A percentile compares a stretch with the other conserved stretches of the same genome.
These are phyloP conservation scores for Diadegma fenestrale DNA, from an alignment of 2,888 invertebrate species.

Conservation along the genomic window DNA sequence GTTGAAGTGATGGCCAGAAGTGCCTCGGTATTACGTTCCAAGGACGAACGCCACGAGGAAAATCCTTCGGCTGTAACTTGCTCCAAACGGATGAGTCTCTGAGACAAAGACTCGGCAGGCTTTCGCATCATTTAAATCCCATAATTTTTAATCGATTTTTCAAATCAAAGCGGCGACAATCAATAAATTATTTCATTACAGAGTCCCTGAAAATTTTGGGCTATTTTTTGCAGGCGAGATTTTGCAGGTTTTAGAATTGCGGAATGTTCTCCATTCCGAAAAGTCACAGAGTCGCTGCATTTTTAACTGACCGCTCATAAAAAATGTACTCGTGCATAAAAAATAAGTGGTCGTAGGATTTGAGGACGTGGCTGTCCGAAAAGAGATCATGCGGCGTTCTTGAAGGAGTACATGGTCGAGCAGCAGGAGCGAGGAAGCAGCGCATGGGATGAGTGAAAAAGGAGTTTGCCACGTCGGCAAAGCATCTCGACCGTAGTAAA, in stretches of 20 bases:
- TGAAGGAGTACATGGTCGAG: slow-evolving; percentile 9
- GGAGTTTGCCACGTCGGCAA: slow-evolving; percentile 68
- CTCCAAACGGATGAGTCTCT: slow-evolving; percentile 58
- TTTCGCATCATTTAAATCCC: background rate
- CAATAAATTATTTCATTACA: too few species aligned
- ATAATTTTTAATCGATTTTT: background rate
- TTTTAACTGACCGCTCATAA: background rate
- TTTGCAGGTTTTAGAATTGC: too few species aligned
- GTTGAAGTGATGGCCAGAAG: slow-evolving; percentile 55
- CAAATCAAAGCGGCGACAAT: background rate
- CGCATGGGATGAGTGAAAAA: slow-evolving; percentile 23
- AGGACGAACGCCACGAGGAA: slow-evolving; percentile 64
- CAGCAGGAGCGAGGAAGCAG: slow-evolving; percentile 23
- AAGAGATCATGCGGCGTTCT: slow-evolving; percentile 54
- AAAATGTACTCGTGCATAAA: slow-evolving; percentile 5
- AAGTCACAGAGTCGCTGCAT: too few species aligned
- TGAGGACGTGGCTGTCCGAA: slow-evolving; percentile 34
- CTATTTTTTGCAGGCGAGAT: too few species aligned
- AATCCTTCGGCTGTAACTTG: slow-evolving; percentile 67
- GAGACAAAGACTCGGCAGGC: slow-evolving; percentile 6
- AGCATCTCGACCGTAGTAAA: slow-evolving; percentile 52
- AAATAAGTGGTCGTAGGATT: slow-evolving; percentile 5
- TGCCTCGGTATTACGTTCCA: slow-evolving; percentile 55
- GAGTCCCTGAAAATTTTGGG: too few species aligned
- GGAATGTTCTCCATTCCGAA: too few species aligned